These are phyloP conservation scores for Pterocles orientalis DNA, from an alignment of 2,113 vertebrate genomes.

Conservation along the genomic window DNA sequence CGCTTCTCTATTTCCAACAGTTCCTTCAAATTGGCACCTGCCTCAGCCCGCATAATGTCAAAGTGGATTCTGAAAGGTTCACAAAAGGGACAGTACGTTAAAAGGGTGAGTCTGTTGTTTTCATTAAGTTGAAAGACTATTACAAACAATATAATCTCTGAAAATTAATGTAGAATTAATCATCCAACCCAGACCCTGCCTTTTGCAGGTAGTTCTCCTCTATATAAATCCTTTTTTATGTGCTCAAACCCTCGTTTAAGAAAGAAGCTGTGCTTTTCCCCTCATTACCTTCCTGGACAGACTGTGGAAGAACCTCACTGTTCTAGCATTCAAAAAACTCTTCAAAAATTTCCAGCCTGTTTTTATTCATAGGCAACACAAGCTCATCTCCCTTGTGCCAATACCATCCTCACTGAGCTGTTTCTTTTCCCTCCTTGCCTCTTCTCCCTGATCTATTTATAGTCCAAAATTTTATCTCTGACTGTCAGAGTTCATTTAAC, in stretches of 20 bases:
- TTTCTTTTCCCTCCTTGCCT: not conserved
- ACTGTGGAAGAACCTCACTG: not conserved
- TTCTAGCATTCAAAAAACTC: not conserved
- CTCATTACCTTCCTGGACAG: not conserved
- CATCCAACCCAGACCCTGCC: not conserved
- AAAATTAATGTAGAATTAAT: not conserved
- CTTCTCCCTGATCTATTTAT: not conserved
- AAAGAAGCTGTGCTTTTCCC: not conserved
- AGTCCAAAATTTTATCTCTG: not conserved
- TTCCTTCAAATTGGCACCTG: conserved; percentile 79
- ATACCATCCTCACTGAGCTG: not conserved
- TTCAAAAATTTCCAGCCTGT: not conserved
- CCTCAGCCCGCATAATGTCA: conserved; percentile 78
- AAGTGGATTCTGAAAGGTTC: conserved; percentile 81
- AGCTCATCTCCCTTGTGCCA: not conserved
- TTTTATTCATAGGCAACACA: not conserved
- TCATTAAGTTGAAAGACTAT: not conserved
- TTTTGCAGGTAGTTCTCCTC: not conserved
- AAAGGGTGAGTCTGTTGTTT: not conserved
- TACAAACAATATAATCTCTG: not conserved
- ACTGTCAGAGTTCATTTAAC: not conserved
- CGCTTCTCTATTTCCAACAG: conserved; percentile 75
- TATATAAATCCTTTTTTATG: not conserved
- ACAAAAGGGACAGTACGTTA: not conserved
- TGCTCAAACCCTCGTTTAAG: not conserved